Evolutionary conservation across 2,797 vertebrate species (phyloP).

Genomic region (Pitangus sulphuratus): DNA sequence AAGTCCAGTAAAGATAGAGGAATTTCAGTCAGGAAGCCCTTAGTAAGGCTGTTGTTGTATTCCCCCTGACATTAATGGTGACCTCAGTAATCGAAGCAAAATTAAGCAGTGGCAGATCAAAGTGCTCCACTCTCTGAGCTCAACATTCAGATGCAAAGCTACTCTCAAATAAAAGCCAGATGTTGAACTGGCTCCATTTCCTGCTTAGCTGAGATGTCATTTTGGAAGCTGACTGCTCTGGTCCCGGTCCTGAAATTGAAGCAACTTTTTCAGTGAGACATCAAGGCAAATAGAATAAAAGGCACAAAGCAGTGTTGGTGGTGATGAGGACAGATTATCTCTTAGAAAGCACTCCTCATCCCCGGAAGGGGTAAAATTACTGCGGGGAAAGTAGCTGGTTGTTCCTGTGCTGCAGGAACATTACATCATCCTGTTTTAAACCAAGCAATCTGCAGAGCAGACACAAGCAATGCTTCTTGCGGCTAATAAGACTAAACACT

Average conservation of each 20-base stretch:
- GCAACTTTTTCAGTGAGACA: conserved; percentile 21
- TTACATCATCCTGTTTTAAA: conserved; percentile 14
- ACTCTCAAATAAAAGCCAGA: conserved; percentile 59
- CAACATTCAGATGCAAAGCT: conserved; percentile 31
- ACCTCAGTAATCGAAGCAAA: conserved; percentile 27
- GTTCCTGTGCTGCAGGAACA: background rate
- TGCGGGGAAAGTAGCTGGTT: background rate
- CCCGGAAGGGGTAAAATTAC: background rate
- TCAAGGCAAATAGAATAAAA: conserved; percentile 23
- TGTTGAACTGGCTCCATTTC: conserved; percentile 43
- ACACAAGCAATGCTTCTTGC: background rate
- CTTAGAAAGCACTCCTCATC: background rate
- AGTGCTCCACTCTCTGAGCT: conserved; percentile 29
- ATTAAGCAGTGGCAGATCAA: conserved; percentile 43
- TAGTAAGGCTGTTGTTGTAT: background rate
- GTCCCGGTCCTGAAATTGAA: conserved; percentile 3
- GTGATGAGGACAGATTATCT: background rate
- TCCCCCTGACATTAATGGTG: background rate
- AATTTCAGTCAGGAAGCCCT: conserved; percentile 18
- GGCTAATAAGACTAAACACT: background rate
- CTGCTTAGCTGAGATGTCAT: conserved; percentile 46
- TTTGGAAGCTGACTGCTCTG: background rate
- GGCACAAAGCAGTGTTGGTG: background rate
- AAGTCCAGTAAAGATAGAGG: background rate
- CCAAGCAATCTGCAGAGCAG: background rate